Percentiles rank a stretch among this genome's conserved stretches.
Conservation (phyloP, 2,888 invertebrate species). For the Ormyrus rosae region DNA sequence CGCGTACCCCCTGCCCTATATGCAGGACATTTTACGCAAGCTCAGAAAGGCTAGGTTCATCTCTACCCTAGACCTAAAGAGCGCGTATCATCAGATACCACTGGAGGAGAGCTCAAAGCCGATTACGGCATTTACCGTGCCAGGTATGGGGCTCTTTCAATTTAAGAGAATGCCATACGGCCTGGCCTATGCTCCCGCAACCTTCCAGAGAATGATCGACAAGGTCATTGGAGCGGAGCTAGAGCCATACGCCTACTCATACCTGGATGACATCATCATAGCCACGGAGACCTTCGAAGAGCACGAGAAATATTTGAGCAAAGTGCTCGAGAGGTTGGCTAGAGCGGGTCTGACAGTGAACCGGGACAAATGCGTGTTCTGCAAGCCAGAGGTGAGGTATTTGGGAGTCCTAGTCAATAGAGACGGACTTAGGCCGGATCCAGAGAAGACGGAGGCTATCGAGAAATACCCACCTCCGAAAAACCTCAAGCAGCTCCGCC, state of each 20-base stretch:
- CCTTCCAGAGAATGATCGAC: background rate
- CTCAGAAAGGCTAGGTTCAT: constrained; percentile 27
- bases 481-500: background rate
- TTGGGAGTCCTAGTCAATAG: constrained; percentile 4
- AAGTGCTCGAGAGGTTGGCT: constrained; percentile 21
- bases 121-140: constrained; percentile 65
- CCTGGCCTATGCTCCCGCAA: no score
- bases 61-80: constrained; percentile 65
- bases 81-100: constrained; percentile 65
- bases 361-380: constrained; percentile 48
- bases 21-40: constrained; percentile 26
- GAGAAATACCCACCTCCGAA: background rate
- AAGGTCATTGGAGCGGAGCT: background rate
- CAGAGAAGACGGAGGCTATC: background rate
- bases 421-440: background rate
- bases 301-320: constrained; percentile 25
- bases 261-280: constrained; percentile 49
- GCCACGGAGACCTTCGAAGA: constrained; percentile 47
- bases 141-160: constrained; percentile 39
- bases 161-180: no score
- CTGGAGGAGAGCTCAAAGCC: constrained; percentile 56
- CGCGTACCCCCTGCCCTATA: constrained; percentile 39
- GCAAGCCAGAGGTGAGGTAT: constrained; percentile 20
- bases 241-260: background rate
- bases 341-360: constrained; percentile 30